A percentile compares a stretch with the other conserved stretches of the same genome.
Evolutionary conservation across 2,888 invertebrate species (phyloP).

Genomic region (Cabera pusaria): DNA sequence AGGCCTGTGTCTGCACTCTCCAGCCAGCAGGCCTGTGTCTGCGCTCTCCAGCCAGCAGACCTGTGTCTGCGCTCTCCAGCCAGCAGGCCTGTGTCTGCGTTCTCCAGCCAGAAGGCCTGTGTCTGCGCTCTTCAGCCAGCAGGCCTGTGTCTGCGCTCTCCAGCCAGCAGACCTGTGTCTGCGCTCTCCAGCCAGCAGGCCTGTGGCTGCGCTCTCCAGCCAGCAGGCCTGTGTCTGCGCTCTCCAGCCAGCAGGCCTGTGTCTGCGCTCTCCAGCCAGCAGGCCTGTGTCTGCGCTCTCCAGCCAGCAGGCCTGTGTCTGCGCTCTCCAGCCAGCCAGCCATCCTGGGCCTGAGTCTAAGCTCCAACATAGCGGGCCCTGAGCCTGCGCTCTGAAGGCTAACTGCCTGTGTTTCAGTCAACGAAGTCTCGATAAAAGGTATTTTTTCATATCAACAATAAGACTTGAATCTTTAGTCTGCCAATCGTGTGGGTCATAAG

Average conservation of each 20-base stretch:
- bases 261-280: background rate
- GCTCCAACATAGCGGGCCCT: too few species aligned
- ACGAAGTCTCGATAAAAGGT: too few species aligned
- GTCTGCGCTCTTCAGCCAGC: background rate
- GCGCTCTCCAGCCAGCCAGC: background rate
- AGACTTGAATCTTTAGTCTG: too few species aligned
- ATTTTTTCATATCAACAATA: too few species aligned
- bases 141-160: background rate
- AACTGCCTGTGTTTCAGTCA: too few species aligned
- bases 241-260: background rate
- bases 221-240: background rate
- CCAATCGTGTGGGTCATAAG: too few species aligned
- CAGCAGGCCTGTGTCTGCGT: background rate
- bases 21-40: too few species aligned
- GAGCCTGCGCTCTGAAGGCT: too few species aligned
- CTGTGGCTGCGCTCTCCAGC: background rate
- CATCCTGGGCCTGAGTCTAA: background rate
- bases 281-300: constrained; percentile 2
- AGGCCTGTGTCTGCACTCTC: too few species aligned
- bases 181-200: background rate
- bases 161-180: background rate
- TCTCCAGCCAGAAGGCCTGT: background rate
- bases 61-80: background rate
- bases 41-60: too few species aligned
- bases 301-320: background rate